Base-by-base conservation (phyloP, 2,797 vertebrate species). In the Pipistrellus nathusii region DNA sequence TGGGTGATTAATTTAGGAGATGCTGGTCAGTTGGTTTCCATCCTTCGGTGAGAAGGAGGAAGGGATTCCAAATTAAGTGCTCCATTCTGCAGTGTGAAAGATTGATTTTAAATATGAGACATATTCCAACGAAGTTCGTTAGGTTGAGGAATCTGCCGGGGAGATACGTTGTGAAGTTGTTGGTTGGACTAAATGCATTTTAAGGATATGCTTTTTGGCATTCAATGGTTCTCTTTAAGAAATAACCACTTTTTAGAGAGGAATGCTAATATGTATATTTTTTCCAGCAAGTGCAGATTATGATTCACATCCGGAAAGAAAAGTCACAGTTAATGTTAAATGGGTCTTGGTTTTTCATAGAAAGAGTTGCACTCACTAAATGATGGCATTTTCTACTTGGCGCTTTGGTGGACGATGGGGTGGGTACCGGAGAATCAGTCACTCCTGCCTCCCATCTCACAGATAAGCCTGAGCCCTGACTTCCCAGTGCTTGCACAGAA, bases 301-400 rank as follows among this genome's bases (percentile, higher is more conserved):
- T 94, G 85, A 55, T 94, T 89, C 86, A 30, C 41, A 32, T 83
- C 30, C 68, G 76, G 89, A 62, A 81, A 90, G 30, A 77, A 85
- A 93, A 82, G 44, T 46, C n/a, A 41, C 48, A 91, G n/a, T 85
- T 88, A 85, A 32, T 64, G 21, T 73, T 81, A 84, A 77, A 15
- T 90, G 59, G 64, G 15, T 93, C 3, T 88, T 94, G 0, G 48
- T 86, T 90, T 91, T 91, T 64, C 72, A 62, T 35, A 69, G 73
- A 69, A 90, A 72, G 51, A 66, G 10, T 48, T 77, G 71, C 7
- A 30, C 41, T 66, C 64, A 35, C 38, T 66, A n/a, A 66, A 44
- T 93, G 32, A 88, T 64, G 27, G 13, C 68, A 6, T 81, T 92
- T 76, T 92, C 32, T 73, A 5, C 44, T 27, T 27, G 15, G 35